Conservation (phyloP, 2,113 vertebrate genomes). For the Ptilorrhoa leucosticta region DNA sequence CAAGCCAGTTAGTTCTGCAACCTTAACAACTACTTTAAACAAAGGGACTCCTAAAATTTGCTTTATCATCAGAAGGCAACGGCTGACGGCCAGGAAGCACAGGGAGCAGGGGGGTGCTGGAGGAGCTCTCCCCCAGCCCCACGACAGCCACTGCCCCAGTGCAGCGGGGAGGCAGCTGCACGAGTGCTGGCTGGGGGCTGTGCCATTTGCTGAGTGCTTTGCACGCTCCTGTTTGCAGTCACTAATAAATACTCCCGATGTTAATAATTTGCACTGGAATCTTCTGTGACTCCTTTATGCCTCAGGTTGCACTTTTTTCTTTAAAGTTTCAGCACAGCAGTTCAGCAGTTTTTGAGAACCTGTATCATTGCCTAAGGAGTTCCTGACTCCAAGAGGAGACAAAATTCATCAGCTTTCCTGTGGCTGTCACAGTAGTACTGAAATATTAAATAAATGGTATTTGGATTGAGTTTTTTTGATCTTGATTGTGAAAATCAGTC, state of each 20-base stretch:
- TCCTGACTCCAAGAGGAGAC: neutral
- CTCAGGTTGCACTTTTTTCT: neutral
- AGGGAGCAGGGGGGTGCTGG: neutral
- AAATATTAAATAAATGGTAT: neutral
- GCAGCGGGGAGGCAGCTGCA: neutral
- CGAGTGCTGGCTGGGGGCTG: fast-evolving
- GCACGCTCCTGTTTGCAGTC: neutral
- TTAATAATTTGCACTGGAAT: neutral
- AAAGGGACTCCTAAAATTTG: neutral
- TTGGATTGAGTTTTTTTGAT: neutral
- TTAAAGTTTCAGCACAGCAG: neutral
- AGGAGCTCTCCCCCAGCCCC: neutral
- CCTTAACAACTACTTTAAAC: neutral
- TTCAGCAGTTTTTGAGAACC: constrained; percentile 26
- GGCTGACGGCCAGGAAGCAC: neutral
- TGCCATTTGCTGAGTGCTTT: fast-evolving
- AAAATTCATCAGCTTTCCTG: neutral
- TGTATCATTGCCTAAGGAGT: neutral
- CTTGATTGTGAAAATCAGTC: neutral
- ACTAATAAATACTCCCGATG: neutral
- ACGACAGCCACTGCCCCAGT: neutral
- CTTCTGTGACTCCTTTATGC: constrained; percentile 12
- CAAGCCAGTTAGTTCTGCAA: neutral
- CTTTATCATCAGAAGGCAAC: neutral
- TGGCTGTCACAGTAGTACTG: neutral